Evolutionary conservation across 2,797 vertebrate genomes (phyloP).

Genomic region (Siniperca obscura): DNA sequence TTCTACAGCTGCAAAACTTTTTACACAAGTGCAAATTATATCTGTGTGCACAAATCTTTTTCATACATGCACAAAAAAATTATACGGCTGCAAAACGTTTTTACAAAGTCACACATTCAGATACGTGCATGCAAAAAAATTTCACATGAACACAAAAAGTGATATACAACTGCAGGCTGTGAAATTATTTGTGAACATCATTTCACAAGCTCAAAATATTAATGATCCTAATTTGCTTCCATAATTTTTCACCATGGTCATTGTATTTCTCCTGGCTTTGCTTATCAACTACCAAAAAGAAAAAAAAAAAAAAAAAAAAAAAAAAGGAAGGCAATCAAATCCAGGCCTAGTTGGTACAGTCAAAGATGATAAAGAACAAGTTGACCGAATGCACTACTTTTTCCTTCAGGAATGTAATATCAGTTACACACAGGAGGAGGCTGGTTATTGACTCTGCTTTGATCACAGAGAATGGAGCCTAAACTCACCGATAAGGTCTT

Average conservation of each 20-base stretch:
- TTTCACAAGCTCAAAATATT: too few relatives aligned
- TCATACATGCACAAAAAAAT: too few relatives aligned
- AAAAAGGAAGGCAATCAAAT: conserved; percentile 41
- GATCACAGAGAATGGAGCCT: conserved; percentile 43
- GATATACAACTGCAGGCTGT: too few relatives aligned
- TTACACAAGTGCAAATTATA: too few relatives aligned
- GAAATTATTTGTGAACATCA: too few relatives aligned
- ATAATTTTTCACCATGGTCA: conserved; percentile 55
- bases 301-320: conserved; percentile 26
- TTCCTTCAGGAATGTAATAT: conserved; percentile 37
- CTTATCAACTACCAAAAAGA: conserved; percentile 64
- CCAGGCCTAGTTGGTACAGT: conserved; percentile 35
- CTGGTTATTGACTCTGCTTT: conserved; percentile 42
- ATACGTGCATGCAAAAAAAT: too few relatives aligned
- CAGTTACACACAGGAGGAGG: conserved; percentile 22
- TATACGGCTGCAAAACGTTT: too few relatives aligned
- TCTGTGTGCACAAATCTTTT: too few relatives aligned
- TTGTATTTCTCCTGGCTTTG: conserved; percentile 60
- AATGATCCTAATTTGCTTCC: too few relatives aligned
- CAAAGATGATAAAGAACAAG: conserved; percentile 48
- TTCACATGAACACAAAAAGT: too few relatives aligned
- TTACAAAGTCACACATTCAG: too few relatives aligned
- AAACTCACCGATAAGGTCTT: conserved; percentile 50
- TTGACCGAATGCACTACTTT: conserved; percentile 42
- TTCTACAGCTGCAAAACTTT: too few relatives aligned